phyloP scores from a whole-genome alignment of 2,113 vertebrate species.

The Machaerirhynchus nigripectus region DNA sequence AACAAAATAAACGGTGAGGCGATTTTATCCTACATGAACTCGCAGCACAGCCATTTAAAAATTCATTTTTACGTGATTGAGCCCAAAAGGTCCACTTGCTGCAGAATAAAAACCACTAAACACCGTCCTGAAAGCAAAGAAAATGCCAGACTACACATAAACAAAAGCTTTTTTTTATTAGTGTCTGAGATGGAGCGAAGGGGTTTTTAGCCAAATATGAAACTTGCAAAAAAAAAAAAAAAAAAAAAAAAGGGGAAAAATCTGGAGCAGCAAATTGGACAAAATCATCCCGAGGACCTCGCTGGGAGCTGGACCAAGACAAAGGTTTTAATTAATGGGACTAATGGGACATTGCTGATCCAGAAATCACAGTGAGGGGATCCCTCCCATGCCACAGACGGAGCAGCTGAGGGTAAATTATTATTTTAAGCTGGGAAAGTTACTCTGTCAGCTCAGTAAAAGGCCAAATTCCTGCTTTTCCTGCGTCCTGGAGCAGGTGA shows the following conservation, averaged over 20 bases:
- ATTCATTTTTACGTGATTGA: constrained; percentile 41
- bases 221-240: neutral
- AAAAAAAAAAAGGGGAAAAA: neutral
- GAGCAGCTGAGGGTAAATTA: neutral
- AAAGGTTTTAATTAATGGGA: no score
- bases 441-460: neutral
- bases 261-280: neutral
- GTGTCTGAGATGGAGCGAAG: neutral
- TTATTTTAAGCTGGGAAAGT: neutral
- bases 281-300: neutral
- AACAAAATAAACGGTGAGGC: neutral
- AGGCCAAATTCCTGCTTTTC: no score
- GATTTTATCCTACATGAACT: neutral
- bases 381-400: neutral
- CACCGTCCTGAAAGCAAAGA: neutral
- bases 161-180: neutral
- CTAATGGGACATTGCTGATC: neutral
- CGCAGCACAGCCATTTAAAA: constrained; percentile 12
- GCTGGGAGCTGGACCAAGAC: neutral
- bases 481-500: neutral
- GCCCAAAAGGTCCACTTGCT: neutral
- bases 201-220: neutral
- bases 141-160: neutral
- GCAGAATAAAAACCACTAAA: neutral
- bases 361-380: neutral